phyloP scores from a whole-genome alignment of 1,140 invertebrate genomes.

The Apis laboriosa region DNA sequence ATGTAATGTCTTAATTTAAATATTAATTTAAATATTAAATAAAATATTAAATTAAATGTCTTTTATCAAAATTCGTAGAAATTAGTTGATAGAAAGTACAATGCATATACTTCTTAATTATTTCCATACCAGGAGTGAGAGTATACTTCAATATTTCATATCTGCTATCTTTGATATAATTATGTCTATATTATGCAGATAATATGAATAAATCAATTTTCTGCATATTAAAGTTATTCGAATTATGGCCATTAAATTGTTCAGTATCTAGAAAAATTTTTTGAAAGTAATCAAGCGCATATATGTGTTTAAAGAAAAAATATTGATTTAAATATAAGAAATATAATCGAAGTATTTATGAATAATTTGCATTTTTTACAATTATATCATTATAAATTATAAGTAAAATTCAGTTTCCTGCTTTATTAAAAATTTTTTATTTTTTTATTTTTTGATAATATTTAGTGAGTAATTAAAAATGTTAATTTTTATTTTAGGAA shows the following conservation, averaged over 20 bases:
- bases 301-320: background rate
- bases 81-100: slow-evolving; percentile 29
- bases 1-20: slow-evolving; percentile 10
- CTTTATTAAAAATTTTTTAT: background rate
- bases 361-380: no score
- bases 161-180: slow-evolving; percentile 29
- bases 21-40: background rate
- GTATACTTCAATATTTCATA: background rate
- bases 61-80: background rate
- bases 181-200: slow-evolving; percentile 21
- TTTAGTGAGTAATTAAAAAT: no score
- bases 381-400: background rate
- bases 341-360: background rate
- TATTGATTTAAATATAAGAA: background rate
- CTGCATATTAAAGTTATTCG: slow-evolving; percentile 12
- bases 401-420: background rate
- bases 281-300: background rate
- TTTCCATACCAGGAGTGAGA: background rate
- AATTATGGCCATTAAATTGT: background rate
- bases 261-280: background rate
- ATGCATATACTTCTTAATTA: slow-evolving; percentile 8
- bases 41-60: background rate
- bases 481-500: no score
- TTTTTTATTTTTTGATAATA: no score
- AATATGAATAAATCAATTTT: slow-evolving; percentile 29